Conservation (phyloP, 2,888 invertebrate species). For the Nasonovia ribisnigri region DNA sequence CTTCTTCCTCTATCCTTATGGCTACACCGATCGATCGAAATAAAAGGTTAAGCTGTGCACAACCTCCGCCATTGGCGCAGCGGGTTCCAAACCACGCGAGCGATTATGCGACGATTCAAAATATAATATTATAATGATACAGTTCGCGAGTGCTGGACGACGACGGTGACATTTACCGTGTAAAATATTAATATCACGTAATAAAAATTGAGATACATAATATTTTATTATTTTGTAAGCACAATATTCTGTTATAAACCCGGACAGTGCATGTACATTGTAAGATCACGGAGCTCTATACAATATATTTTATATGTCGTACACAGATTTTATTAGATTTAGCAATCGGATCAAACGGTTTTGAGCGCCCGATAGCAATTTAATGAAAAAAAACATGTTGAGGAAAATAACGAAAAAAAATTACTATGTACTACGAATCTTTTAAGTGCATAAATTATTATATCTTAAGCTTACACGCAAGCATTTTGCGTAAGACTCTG, state of each 20-base stretch:
- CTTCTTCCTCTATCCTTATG: not conserved
- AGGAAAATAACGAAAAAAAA: not conserved
- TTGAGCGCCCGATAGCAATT: not conserved
- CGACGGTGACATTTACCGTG: not conserved
- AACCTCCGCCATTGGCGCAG: not conserved
- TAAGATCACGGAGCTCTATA: not conserved
- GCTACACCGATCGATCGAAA: not conserved
- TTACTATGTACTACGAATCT: not conserved
- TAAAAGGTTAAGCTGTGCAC: not conserved
- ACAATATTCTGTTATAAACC: not conserved
- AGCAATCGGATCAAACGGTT: not conserved
- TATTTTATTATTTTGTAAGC: not conserved
- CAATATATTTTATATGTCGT: not conserved
- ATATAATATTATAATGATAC: not conserved
- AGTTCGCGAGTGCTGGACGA: not conserved
- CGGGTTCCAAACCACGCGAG: not conserved
- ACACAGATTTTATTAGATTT: not conserved
- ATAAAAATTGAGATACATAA: not conserved
- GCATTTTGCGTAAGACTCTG: not conserved
- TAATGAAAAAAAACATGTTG: not conserved
- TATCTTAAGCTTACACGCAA: not conserved
- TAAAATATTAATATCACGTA: not conserved
- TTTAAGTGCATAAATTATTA: not conserved
- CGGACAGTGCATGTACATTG: not conserved
- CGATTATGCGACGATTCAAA: not conserved